Evolutionary conservation across 2,113 vertebrate genomes (phyloP), one percentile per base, ranked within the genome.

Genomic region (Cettia cetti): DNA sequence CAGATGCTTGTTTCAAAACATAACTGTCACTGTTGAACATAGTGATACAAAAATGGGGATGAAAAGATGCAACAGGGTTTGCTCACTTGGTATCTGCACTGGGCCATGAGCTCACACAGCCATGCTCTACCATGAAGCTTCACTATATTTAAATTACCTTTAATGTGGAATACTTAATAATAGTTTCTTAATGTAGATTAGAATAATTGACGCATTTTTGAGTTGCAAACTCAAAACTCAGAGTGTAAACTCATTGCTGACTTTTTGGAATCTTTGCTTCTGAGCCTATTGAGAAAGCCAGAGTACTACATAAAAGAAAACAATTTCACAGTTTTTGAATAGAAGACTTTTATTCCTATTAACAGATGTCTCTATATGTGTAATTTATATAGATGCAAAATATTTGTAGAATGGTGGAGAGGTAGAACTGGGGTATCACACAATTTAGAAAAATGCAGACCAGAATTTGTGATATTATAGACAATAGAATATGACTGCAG

Each of bases 141-240:
- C 94, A 72, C 61, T 94, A 95, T 82, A 59, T 87, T 92, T 91
- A 91, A 87, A 96, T 89, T 33, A 27, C 54, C 82, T 94, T 77
- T 96, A 89, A 95, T 90, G 81, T 84, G 86, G 92, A 75, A 39
- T 74, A 50, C 66, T 92, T 91, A 96, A 52, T 72, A 93, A 85
- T 56, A 75, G 52, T 79, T 93, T 93, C 89, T 77, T 90, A 81
- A 92, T 91, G 93, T 78, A 94, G 72, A 64, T 79, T 80, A 87
- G 77, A 96, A 82, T 91, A 97, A 91, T 85, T 94, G 87, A 50
- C 60, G 75, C 74, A 94, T 94, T 82, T 96, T 86, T 92, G 87
- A 89, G 44, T 66, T 88, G 74, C 23, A 74, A 84, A 56, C 28
- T 39, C 40, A 64, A 33, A 74, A 74, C 9, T 83, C 47, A 76